Conservation (phyloP, 2,113 vertebrate species). For the Hippocampus zosterae region DNA sequence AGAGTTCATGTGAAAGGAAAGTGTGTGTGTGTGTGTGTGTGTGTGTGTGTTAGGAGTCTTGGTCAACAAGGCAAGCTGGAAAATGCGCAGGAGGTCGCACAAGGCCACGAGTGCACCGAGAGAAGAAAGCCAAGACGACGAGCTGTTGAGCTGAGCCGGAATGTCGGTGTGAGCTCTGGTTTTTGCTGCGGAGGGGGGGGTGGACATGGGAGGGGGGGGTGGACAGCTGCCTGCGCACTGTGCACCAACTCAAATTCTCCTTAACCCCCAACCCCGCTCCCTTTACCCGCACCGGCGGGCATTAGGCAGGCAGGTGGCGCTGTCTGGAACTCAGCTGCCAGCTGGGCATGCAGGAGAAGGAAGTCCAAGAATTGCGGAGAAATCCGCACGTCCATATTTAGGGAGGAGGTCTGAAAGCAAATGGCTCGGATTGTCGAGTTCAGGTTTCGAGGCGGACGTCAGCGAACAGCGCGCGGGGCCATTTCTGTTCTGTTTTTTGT, state of each 20-base stretch:
- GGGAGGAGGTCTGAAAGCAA: no score
- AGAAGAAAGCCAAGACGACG: conserved; percentile 9
- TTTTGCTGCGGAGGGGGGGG: conserved; percentile 15
- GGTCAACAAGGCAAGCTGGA: neutral
- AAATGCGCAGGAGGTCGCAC: neutral
- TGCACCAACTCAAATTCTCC: conserved; percentile 2
- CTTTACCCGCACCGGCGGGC: neutral
- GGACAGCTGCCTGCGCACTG: conserved; percentile 43
- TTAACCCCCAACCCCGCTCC: conserved; percentile 17
- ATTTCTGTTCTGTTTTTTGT: neutral
- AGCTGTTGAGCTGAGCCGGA: conserved; percentile 41
- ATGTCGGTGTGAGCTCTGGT: conserved; percentile 57
- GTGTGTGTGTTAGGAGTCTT: no score
- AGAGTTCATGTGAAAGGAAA: neutral
- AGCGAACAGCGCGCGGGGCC: no score
- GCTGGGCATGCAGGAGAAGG: conserved; percentile 47
- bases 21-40: no score
- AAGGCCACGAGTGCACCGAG: neutral
- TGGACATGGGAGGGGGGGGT: neutral
- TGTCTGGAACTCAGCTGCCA: conserved; percentile 33
- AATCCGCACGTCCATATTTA: no score
- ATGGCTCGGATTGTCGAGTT: no score
- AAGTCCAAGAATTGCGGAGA: conserved; percentile 54
- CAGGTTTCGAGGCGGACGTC: no score
- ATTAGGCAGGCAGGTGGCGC: conserved; percentile 55